Conservation (phyloP, 2,888 invertebrate genomes). For the Meta bourneti region DNA sequence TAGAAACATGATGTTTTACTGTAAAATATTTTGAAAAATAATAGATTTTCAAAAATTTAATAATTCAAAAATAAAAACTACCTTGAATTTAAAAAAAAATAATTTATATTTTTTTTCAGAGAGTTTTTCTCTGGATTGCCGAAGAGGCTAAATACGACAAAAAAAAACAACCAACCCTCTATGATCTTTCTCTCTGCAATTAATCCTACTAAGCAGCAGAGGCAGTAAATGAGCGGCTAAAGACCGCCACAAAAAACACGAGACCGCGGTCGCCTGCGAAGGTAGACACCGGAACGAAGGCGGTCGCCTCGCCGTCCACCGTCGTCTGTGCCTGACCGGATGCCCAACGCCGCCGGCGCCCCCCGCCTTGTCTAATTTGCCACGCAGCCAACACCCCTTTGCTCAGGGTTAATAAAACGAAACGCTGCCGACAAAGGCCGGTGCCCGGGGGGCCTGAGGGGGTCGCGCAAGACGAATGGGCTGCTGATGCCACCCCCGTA, state of each 20-base stretch:
- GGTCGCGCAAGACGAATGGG: slow-evolving; percentile 49
- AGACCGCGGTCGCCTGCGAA: not conserved
- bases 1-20: too few relatives aligned
- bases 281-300: not conserved
- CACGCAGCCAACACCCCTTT: slow-evolving; percentile 42
- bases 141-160: too few relatives aligned
- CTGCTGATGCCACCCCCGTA: slow-evolving; percentile 46
- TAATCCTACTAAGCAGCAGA: too few relatives aligned
- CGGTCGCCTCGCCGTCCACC: not conserved
- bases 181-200: too few relatives aligned
- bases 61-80: too few relatives aligned
- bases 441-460: not conserved
- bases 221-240: too few relatives aligned
- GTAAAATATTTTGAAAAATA: too few relatives aligned
- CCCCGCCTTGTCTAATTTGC: slow-evolving; percentile 42
- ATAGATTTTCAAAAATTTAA: too few relatives aligned
- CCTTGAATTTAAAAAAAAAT: too few relatives aligned
- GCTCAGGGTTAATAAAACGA: slow-evolving; percentile 68
- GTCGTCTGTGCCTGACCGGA: slow-evolving; percentile 54
- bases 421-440: slow-evolving; percentile 61
- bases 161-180: too few relatives aligned
- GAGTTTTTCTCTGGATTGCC: too few relatives aligned
- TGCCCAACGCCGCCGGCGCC: slow-evolving; percentile 48
- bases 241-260: not conserved
- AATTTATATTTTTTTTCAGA: too few relatives aligned